Evolutionary conservation across 2,797 vertebrate species (phyloP).

Genomic region (Dicrostonyx torquatus): DNA sequence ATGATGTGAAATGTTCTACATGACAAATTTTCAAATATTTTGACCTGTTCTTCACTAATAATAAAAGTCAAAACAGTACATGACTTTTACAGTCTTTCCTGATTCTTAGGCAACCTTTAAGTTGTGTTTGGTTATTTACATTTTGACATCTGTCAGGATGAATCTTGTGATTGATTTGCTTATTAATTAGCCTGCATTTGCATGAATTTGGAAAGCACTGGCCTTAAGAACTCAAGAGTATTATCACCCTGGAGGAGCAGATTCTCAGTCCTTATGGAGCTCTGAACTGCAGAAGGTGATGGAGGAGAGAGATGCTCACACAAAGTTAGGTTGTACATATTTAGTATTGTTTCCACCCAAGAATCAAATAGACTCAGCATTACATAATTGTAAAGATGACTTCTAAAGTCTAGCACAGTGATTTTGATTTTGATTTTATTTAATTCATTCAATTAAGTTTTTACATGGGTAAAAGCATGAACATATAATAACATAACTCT

Average conservation of each 20-base stretch:
- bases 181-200: not conserved
- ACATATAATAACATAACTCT: not conserved
- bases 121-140: constrained; percentile 6
- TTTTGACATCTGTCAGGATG: constrained; percentile 16
- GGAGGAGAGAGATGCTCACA: not conserved
- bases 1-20: not conserved
- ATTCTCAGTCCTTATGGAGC: not conserved
- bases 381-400: not conserved
- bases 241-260: not conserved
- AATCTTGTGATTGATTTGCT: not conserved
- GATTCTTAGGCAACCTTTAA: constrained; percentile 9
- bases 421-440: not conserved
- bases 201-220: not conserved
- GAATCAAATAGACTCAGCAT: not conserved
- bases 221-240: not conserved
- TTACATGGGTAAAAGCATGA: not conserved
- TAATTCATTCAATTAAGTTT: constrained; percentile 53
- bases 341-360: constrained; percentile 13
- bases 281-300: not conserved
- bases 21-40: not conserved
- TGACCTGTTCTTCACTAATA: not conserved
- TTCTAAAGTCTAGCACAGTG: not conserved
- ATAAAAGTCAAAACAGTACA: constrained; percentile 2
- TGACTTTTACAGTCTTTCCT: constrained; percentile 7
- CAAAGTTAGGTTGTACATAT: not conserved